Evolutionary conservation across 2,888 invertebrate genomes (phyloP).

Genomic region (Pseudanteris insignis): DNA sequence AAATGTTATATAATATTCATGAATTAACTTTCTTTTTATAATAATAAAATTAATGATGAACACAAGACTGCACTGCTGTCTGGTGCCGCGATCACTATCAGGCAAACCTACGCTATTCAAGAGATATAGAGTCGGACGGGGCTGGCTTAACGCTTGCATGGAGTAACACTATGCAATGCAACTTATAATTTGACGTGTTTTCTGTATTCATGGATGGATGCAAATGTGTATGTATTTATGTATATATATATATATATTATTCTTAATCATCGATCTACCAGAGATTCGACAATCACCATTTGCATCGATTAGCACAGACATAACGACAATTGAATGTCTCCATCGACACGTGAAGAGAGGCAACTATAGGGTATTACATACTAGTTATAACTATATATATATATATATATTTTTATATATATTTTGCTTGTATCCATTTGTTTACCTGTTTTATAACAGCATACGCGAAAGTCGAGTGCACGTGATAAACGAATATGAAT

Average conservation of each 20-base stretch:
- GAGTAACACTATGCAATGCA: conserved; percentile 6
- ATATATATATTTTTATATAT: too few relatives aligned
- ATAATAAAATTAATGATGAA: too few relatives aligned
- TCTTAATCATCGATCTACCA: conserved; percentile 38
- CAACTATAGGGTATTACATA: conserved; percentile 33
- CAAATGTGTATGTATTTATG: conserved; percentile 24
- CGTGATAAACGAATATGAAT: conserved; percentile 29
- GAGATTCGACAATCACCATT: conserved; percentile 39
- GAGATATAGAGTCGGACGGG: too few relatives aligned
- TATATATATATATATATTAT: conserved; percentile 25
- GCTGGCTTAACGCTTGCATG: neutral
- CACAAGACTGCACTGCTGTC: too few relatives aligned
- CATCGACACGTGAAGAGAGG: conserved; percentile 30
- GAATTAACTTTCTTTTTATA: too few relatives aligned
- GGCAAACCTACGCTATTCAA: too few relatives aligned
- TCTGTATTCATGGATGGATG: neutral
- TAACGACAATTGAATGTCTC: conserved; percentile 39
- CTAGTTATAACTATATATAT: conserved; percentile 26
- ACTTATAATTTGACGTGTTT: conserved; percentile 17
- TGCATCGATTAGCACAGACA: conserved; percentile 40
- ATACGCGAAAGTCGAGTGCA: conserved; percentile 29
- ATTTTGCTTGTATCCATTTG: conserved; percentile 10
- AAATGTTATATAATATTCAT: too few relatives aligned
- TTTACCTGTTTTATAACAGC: conserved; percentile 18
- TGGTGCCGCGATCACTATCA: neutral